Conservation (phyloP, 2,113 vertebrate genomes). For the Onychostoma macrolepis region DNA sequence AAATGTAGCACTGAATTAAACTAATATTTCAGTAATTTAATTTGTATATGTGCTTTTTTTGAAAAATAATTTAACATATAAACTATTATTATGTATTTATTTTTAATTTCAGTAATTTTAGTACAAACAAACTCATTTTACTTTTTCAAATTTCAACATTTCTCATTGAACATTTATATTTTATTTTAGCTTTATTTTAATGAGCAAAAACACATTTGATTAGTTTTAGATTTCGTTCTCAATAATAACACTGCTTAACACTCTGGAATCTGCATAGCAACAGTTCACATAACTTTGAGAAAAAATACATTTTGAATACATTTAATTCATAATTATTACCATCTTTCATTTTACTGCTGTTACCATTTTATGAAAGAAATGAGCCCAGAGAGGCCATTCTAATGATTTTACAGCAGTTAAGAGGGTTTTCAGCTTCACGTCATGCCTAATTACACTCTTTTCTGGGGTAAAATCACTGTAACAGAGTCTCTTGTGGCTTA, state of each 20-base stretch:
- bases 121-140: too few relatives aligned
- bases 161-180: too few relatives aligned
- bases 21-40: too few relatives aligned
- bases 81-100: too few relatives aligned
- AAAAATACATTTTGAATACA: background rate
- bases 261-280: background rate
- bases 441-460: conserved; percentile 22
- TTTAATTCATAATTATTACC: conserved; percentile 3
- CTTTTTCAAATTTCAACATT: too few relatives aligned
- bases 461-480: background rate
- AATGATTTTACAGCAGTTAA: conserved; percentile 15
- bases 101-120: too few relatives aligned
- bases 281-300: background rate
- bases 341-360: background rate
- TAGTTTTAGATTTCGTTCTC: background rate
- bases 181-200: too few relatives aligned
- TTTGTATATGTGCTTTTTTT: too few relatives aligned
- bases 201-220: too few relatives aligned
- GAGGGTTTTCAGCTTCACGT: background rate
- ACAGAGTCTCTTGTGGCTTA: background rate
- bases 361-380: background rate
- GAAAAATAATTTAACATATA: too few relatives aligned
- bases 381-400: background rate
- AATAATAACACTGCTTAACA: background rate
- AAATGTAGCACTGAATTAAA: too few relatives aligned